Base-by-base conservation (phyloP, 1,140 invertebrate genomes). In the Microplitis mediator region DNA sequence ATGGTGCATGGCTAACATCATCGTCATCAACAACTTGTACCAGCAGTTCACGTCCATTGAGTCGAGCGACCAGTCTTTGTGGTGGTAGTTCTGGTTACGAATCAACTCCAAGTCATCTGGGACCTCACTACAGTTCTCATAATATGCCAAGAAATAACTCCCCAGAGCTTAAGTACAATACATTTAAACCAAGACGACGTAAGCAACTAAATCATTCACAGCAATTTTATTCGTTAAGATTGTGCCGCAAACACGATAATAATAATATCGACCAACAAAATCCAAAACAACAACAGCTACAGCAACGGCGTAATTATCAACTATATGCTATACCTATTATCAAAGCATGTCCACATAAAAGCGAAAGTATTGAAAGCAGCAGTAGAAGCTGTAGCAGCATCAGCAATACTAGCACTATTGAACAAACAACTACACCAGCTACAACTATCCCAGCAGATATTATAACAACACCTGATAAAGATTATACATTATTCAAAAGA, bases 1-100 rank as follows among this genome's bases (percentile, higher is more conserved):
- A 86, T 85, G 84, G 81, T 81, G 83, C 83, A 76, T 79, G 81
- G 77, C 81, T 81, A 76, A 45, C 39, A 45, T 81, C 84, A 63
- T 75, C 80, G 65, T 81, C 77, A 69, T 75, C 78, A 31, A 84
- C 82, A 68, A 79, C 81, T 65, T 23, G 23, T 23, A 23, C 23
- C 23, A 82, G 80, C 62, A 80, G 81, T 16, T 85, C 83, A 72
- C 79, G 78, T 70, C 75, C 80, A 23, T 65, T 78, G 13, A 88
- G 80, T 80, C 87, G 80, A 87, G 87, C 84, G 80, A 86, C 75
- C 81, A 89, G 82, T 68, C 76, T 83, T 23, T 87, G 82, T 76
- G 82, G 81, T 69, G 80, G 76, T n/a, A 86, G 84, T 72, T 90
- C 90, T 60, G 90, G 91, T 23, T 91, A 91, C 80, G 90, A 90